Evolutionary conservation across 2,888 invertebrate species (phyloP), one percentile per base, ranked within the genome.

Genomic region (Coremacera marginata): DNA sequence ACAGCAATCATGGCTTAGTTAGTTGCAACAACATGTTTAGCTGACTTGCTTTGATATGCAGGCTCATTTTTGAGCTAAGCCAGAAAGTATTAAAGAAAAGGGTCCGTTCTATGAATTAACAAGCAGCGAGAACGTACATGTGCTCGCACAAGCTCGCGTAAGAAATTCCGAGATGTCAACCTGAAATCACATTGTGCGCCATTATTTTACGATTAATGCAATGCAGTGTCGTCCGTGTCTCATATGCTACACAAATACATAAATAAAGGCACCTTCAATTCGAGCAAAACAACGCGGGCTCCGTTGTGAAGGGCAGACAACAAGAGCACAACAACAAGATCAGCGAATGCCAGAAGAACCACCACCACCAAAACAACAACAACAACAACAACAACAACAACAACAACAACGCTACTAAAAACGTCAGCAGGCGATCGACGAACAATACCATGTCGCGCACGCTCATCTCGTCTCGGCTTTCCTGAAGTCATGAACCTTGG

Each of bases 221-320:
- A 73, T 73, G 72, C 72, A 73, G 65, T 74, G 74, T 74, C 65
- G 74, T 74, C 44, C 74, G 68, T 78, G 74, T 74, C 71, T 75
- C 62, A 72, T 44, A 62, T 70, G 73, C 65, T 65, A 70, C 57
- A 31, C 57, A n/a, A 52, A 65, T 65, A 75, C 77, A 77, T 77
- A 77, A 74, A 74, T 74, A 74, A 74, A 65, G 65, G 74, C 74
- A 74, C 74, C 74, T 73, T 65, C 74, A 55, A 34, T 52, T 37
- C 37, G 60, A 25, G 60, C 60, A 5, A 5, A 60, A 22, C 25
- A 44, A 11, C 71, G 44, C 71, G 51, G 71, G 8, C 60, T n/a
- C 37, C 37, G 37, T 31, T 49, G 65, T 44, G 62, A 62, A 73
- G 62, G 62, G 49, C 62, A 44, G 57, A 31, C 37, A 62, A 62